Conservation (phyloP, 2,797 vertebrate genomes). For the Acrossocheilus fasciatus region DNA sequence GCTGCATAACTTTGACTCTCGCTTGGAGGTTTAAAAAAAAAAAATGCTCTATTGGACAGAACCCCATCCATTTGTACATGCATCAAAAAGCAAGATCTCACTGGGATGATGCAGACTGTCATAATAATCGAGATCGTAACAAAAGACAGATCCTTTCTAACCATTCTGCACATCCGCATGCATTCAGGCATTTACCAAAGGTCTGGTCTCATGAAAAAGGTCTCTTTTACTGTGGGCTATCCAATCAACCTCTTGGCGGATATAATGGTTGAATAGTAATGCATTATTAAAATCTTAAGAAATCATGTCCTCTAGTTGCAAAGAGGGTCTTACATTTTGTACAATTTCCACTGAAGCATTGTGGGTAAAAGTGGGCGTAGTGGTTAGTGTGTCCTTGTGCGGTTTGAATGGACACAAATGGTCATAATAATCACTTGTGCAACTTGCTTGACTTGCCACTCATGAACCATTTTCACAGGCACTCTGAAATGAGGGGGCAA, state of each 20-base stretch:
- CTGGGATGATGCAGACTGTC: background rate
- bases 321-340: constrained; percentile 61
- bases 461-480: constrained; percentile 59
- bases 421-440: constrained; percentile 58
- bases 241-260: constrained; percentile 50
- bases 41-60: constrained; percentile 4
- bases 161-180: constrained; percentile 36
- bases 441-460: constrained; percentile 62
- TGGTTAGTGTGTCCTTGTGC: constrained; percentile 48
- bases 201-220: constrained; percentile 15
- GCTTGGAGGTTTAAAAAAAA: constrained; percentile 3
- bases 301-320: constrained; percentile 60
- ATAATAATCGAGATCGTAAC: constrained; percentile 11
- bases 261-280: constrained; percentile 64
- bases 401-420: constrained; percentile 65
- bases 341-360: constrained; percentile 58
- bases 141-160: constrained; percentile 25
- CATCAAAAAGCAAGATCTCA: constrained; percentile 27
- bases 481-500: constrained; percentile 47
- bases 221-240: constrained; percentile 46
- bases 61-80: constrained; percentile 28
- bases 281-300: constrained; percentile 64
- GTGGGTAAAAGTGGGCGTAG: constrained; percentile 55
- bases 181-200: constrained; percentile 27
- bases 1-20: constrained; percentile 45